Evolutionary conservation across 2,888 invertebrate species (phyloP).

Genomic region (Creontiades dilutus): DNA sequence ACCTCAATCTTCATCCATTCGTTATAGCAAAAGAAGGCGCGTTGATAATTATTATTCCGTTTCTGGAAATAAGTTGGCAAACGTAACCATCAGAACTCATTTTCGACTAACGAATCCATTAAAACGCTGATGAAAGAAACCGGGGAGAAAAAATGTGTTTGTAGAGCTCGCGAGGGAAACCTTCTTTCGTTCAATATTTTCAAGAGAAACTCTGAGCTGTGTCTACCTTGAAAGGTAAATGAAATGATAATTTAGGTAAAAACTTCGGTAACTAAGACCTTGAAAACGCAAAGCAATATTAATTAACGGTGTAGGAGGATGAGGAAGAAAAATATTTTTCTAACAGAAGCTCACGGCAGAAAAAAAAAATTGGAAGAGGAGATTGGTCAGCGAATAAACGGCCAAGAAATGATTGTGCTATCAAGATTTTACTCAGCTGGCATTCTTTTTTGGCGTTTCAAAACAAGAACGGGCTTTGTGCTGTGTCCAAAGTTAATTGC

Average conservation of each 20-base stretch:
- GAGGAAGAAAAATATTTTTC: background rate
- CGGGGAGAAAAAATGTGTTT: background rate
- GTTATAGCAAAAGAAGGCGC: background rate
- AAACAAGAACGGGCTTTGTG: constrained; percentile 45
- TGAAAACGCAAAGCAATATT: constrained; percentile 24
- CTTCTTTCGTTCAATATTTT: background rate
- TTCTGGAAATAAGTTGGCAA: background rate
- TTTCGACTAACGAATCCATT: background rate
- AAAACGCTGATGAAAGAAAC: background rate
- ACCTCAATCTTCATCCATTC: background rate
- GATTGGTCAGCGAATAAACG: constrained; percentile 48
- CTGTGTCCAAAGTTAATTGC: constrained; percentile 33
- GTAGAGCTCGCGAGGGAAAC: background rate
- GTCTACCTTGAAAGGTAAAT: background rate
- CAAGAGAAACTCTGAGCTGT: background rate
- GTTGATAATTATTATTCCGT: background rate
- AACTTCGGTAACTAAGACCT: constrained; percentile 24
- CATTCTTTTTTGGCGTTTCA: constrained; percentile 48
- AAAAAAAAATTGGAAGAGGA: constrained; percentile 17
- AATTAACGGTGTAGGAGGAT: background rate
- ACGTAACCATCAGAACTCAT: background rate
- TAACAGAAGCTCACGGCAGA: background rate
- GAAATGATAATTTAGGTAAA: constrained; percentile 36
- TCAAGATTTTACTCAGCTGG: constrained; percentile 42
- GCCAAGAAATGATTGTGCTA: constrained; percentile 44